Evolutionary conservation across 2,797 vertebrate species (phyloP).

Genomic region (Lacerta bilineata): DNA sequence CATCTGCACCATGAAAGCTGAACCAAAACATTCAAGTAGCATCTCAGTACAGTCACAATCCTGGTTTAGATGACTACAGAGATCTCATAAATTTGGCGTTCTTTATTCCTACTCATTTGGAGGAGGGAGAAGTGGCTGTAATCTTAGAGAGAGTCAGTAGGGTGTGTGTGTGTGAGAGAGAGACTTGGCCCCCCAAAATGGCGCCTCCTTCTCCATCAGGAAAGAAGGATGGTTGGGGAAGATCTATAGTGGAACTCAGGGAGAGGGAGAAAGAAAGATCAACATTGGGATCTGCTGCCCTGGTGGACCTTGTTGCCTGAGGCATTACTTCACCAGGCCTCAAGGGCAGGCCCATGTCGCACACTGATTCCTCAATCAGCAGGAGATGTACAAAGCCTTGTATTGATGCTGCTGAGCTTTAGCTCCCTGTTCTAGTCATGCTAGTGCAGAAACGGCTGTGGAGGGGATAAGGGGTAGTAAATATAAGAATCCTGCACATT

Average conservation of each 20-base stretch:
- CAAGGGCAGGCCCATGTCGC: too few species aligned
- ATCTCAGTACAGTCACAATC: not conserved
- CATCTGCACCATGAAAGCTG: not conserved
- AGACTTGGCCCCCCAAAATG: too few species aligned
- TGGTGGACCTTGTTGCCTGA: too few species aligned
- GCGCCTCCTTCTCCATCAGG: too few species aligned
- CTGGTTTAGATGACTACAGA: not conserved
- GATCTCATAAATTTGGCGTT: not conserved
- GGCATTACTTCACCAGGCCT: too few species aligned
- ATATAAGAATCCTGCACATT: slow-evolving; percentile 1
- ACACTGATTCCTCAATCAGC: not conserved
- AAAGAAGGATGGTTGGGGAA: too few species aligned
- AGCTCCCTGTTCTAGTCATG: not conserved
- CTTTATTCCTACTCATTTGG: not conserved
- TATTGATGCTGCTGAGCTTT: slow-evolving; percentile 3
- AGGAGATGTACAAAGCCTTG: slow-evolving; percentile 7
- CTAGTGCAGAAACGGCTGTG: not conserved
- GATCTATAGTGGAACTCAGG: too few species aligned
- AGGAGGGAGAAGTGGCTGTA: not conserved
- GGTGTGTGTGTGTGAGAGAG: too few species aligned
- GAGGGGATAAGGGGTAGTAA: not conserved
- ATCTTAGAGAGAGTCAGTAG: not conserved
- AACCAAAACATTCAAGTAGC: not conserved
- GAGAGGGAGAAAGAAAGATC: too few species aligned
- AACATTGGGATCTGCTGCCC: too few species aligned